Conservation (phyloP, 2,113 vertebrate genomes). For the Verasper variegatus region DNA sequence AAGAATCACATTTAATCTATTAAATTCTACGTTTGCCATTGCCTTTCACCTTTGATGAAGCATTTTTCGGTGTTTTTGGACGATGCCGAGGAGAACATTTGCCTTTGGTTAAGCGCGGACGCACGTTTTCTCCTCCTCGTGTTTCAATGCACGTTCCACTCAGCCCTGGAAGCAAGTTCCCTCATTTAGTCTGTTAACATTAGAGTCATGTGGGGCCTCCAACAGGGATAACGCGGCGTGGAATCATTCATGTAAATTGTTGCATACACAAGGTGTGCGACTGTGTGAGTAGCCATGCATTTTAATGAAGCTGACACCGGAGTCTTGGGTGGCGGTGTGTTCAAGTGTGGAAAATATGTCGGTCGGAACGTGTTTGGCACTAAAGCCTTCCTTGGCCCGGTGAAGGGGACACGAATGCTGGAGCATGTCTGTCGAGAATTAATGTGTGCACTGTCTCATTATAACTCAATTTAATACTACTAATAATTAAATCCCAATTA, state of each 20-base stretch:
- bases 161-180: conserved; percentile 34
- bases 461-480: conserved; percentile 54
- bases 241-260: conserved; percentile 73
- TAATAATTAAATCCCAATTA: conserved; percentile 62
- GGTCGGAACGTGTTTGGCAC: conserved; percentile 62
- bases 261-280: conserved; percentile 69
- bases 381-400: conserved; percentile 48
- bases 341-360: conserved; percentile 66
- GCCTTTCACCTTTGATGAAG: neutral
- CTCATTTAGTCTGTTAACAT: conserved; percentile 63
- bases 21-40: neutral
- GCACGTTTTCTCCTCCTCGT: conserved; percentile 8
- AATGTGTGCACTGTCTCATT: conserved; percentile 34
- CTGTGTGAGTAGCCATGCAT: conserved; percentile 64
- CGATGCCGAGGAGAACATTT: neutral
- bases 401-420: conserved; percentile 48
- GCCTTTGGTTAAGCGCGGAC: conserved; percentile 11
- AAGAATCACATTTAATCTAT: too few species aligned
- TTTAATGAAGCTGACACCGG: conserved; percentile 69
- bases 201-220: conserved; percentile 62
- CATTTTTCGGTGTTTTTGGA: neutral
- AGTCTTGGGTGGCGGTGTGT: conserved; percentile 56
- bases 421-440: conserved; percentile 48
- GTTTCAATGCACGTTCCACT: conserved; percentile 37
- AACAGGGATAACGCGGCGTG: conserved; percentile 59